A percentile compares a stretch with the other conserved stretches of the same genome.
phyloP scores from a whole-genome alignment of 2,113 vertebrate species.

The Bombycilla garrulus region DNA sequence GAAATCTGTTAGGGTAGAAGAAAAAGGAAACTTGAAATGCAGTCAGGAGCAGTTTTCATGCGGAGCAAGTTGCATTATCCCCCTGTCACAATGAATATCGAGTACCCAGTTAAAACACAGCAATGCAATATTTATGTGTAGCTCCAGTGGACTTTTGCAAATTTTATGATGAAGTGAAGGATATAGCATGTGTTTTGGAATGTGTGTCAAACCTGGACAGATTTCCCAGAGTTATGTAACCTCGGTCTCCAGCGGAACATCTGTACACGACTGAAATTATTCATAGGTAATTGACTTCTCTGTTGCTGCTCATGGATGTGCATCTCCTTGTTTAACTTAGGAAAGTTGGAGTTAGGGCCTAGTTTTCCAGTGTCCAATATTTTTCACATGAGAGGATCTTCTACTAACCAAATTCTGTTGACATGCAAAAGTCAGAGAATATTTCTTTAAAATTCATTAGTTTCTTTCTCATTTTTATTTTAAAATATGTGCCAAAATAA shows the following conservation, averaged over 20 bases:
- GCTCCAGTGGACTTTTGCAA: conserved; percentile 11
- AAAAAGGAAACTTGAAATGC: background rate
- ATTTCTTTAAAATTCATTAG: background rate
- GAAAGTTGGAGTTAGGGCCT: background rate
- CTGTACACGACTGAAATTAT: background rate
- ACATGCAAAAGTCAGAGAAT: background rate
- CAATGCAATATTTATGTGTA: conserved; percentile 50
- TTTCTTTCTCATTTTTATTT: background rate
- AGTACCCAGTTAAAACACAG: background rate
- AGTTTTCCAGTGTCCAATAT: background rate
- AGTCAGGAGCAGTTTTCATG: background rate
- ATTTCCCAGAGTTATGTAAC: conserved; percentile 19
- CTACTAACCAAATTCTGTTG: background rate
- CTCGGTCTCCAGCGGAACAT: background rate
- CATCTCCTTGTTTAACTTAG: background rate
- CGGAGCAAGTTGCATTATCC: background rate
- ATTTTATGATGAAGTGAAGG: conserved; percentile 24
- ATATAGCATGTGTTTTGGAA: background rate
- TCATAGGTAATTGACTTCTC: background rate
- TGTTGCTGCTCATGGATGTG: background rate
- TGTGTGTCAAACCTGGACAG: background rate
- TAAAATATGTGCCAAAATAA: background rate
- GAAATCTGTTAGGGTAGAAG: background rate
- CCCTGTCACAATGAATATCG: conserved; percentile 1
- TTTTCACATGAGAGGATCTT: background rate